Conservation (phyloP, 2,113 vertebrate species). For the Vanacampus margaritifer region DNA sequence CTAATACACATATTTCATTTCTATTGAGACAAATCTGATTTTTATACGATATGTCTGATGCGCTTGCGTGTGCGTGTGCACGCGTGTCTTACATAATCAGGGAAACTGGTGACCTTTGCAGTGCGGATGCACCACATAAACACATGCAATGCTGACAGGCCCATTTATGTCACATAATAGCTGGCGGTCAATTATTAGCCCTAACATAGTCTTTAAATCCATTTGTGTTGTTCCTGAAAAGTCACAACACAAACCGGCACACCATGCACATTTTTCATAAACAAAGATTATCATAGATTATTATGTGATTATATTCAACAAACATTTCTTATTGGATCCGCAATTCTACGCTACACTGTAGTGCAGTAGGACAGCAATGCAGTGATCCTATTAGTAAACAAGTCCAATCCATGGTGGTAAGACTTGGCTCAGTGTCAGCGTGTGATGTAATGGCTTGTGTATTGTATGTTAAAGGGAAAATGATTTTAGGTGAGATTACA, state of each 20-base stretch:
- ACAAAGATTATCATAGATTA: neutral
- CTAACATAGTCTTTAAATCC: neutral
- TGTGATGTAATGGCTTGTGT: constrained; percentile 43
- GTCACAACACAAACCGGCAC: neutral
- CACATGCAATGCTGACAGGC: constrained; percentile 7
- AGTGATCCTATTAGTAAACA: neutral
- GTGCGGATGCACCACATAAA: constrained; percentile 30
- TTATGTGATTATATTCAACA: too few relatives aligned
- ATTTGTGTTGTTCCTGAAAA: neutral
- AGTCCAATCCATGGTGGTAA: neutral
- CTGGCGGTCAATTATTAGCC: constrained; percentile 13
- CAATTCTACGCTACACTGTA: neutral
- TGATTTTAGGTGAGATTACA: constrained; percentile 40
- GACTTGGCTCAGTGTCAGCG: constrained; percentile 12
- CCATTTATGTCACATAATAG: constrained; percentile 21
- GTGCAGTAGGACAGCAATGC: neutral
- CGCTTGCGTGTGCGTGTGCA: constrained; percentile 9
- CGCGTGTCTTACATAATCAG: constrained; percentile 40
- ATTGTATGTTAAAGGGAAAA: constrained; percentile 30
- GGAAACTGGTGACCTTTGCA: constrained; percentile 48
- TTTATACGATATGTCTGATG: constrained; percentile 9
- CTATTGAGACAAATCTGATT: neutral
- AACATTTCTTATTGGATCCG: neutral
- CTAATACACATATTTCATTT: neutral
- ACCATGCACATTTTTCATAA: neutral